A percentile compares a stretch with the other conserved stretches of the same genome.
Evolutionary conservation across 2,888 invertebrate genomes (phyloP).

Genomic region (Cephalotes varians): DNA sequence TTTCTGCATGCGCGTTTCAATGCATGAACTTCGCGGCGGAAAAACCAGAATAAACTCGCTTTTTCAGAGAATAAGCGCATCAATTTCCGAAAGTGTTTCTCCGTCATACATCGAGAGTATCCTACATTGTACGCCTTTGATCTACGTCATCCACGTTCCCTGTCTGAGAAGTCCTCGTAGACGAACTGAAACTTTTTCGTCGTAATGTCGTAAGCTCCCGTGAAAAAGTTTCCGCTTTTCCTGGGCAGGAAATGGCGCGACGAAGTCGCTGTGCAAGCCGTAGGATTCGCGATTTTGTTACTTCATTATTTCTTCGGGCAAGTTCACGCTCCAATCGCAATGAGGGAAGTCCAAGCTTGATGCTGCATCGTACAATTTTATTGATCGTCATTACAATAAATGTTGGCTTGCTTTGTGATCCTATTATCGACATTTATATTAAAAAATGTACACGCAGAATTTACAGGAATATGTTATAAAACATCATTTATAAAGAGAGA

Average conservation of each 20-base stretch:
- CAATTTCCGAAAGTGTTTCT: slow-evolving; percentile 24
- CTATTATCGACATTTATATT: slow-evolving; percentile 4
- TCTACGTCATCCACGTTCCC: slow-evolving; percentile 68
- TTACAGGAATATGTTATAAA: neutral
- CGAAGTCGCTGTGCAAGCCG: slow-evolving; percentile 64
- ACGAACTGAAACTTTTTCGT: slow-evolving; percentile 66
- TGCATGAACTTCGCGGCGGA: neutral
- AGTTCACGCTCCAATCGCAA: slow-evolving; percentile 60
- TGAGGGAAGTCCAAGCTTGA: slow-evolving; percentile 52
- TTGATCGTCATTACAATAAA: slow-evolving; percentile 27
- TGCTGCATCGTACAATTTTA: slow-evolving; percentile 46
- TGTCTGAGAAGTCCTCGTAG: slow-evolving; percentile 59
- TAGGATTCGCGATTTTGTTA: slow-evolving; percentile 71
- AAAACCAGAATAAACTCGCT: slow-evolving; percentile 27
- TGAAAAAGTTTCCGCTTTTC: slow-evolving; percentile 62
- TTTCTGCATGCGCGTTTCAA: neutral
- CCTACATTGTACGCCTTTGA: slow-evolving; percentile 56
- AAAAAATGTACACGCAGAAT: neutral
- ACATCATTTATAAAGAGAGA: neutral
- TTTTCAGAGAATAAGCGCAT: slow-evolving; percentile 11
- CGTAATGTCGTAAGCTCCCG: slow-evolving; percentile 70
- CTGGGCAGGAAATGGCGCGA: slow-evolving; percentile 47
- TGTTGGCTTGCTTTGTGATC: slow-evolving; percentile 14
- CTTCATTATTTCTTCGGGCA: slow-evolving; percentile 67
- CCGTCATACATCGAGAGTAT: neutral